Conservation (phyloP, 2,797 vertebrate species). For the Octomys mimax region DNA sequence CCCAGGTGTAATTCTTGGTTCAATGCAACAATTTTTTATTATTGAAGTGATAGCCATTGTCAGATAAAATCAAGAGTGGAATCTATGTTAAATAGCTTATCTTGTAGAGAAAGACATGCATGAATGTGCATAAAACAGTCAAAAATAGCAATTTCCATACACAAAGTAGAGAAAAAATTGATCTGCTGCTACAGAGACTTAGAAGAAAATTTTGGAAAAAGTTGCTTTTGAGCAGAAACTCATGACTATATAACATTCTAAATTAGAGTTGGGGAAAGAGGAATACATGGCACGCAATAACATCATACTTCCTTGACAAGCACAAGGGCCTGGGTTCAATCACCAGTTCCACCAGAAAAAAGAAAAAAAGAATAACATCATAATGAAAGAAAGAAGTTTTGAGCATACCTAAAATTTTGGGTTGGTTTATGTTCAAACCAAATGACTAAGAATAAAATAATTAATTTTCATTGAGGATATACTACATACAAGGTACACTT, state of each 20-base stretch:
- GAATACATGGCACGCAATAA: background rate
- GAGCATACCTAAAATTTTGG: background rate
- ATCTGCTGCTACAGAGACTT: background rate
- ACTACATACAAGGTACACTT: background rate
- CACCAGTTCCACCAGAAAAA: background rate
- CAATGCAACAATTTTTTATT: background rate
- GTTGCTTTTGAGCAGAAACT: background rate
- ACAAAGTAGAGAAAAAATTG: background rate
- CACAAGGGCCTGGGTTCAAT: too few relatives aligned
- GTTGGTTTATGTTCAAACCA: background rate
- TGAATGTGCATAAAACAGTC: background rate
- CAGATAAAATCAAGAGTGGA: background rate
- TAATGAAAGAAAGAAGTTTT: background rate
- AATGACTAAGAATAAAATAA: background rate
- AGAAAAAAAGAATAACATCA: background rate
- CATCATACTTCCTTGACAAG: background rate
- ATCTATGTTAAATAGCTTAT: background rate
- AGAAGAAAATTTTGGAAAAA: background rate
- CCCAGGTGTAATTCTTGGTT: conserved; percentile 4
- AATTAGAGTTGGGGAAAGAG: background rate
- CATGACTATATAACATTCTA: background rate
- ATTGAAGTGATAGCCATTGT: background rate
- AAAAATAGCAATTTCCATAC: background rate
- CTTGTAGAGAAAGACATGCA: background rate
- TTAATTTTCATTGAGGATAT: background rate